Conservation (phyloP, 2,797 vertebrate species). For the Morelia viridis region DNA sequence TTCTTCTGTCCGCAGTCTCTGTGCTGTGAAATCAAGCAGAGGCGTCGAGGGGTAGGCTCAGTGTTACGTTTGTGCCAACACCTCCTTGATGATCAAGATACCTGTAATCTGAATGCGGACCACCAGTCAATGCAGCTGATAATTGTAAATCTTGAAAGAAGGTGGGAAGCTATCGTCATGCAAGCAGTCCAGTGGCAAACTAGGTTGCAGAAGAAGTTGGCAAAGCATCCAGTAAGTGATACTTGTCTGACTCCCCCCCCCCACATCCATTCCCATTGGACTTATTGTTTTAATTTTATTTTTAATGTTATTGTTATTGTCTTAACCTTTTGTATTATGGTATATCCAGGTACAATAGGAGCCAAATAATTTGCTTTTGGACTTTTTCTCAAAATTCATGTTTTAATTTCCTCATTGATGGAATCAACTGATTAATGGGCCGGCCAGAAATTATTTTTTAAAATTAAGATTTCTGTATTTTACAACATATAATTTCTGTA, state of each 20-base stretch:
- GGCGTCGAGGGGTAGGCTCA: constrained; percentile 86
- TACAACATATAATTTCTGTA: constrained; percentile 30
- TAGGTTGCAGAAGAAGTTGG: constrained; percentile 83
- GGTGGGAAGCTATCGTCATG: constrained; percentile 99
- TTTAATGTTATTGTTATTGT: neutral
- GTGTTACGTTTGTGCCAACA: constrained; percentile 91
- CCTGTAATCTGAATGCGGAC: constrained; percentile 78
- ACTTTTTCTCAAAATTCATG: constrained; percentile 19
- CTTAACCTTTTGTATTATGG: constrained; percentile 30
- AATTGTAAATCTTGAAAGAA: constrained; percentile 93
- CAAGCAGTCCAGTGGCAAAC: constrained; percentile 97
- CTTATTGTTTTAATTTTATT: neutral
- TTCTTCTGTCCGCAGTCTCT: constrained; percentile 79
- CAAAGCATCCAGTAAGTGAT: constrained; percentile 81
- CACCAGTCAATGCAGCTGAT: constrained; percentile 89
- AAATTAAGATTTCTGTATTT: constrained; percentile 23
- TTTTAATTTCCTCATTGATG: neutral
- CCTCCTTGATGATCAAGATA: constrained; percentile 87
- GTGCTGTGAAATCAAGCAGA: constrained; percentile 87
- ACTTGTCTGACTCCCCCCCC: neutral
- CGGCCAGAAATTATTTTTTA: constrained; percentile 21
- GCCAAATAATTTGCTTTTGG: constrained; percentile 13
- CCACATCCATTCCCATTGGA: constrained; percentile 23
- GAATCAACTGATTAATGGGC: constrained; percentile 32
- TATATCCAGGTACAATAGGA: constrained; percentile 23